These are phyloP conservation scores for Tetramorium parvispinum DNA, from an alignment of 1,140 invertebrate species.

Conservation along the genomic window DNA sequence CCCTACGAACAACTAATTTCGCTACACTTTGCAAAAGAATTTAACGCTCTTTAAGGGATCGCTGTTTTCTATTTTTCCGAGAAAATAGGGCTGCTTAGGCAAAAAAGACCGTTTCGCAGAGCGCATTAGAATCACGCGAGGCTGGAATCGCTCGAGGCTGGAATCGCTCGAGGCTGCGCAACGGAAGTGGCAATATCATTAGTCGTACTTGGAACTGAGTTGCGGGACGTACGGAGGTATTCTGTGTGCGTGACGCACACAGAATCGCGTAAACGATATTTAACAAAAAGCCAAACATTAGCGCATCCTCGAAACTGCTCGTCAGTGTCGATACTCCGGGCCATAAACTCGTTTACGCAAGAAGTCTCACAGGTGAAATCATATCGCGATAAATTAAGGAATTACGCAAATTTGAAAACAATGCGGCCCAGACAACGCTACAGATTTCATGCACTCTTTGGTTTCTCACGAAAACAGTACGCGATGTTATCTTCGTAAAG, in stretches of 20 bases:
- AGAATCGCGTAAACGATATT: neutral
- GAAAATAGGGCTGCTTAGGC: constrained; percentile 17
- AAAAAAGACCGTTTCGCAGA: constrained; percentile 29
- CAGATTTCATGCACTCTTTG: neutral
- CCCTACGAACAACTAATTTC: constrained; percentile 18
- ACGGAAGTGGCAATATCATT: constrained; percentile 38
- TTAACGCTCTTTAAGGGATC: constrained; percentile 36
- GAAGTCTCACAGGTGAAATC: neutral
- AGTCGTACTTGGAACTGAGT: constrained; percentile 42
- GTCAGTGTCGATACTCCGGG: neutral
- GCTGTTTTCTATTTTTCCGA: constrained; percentile 25
- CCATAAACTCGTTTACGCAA: neutral
- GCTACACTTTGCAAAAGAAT: neutral
- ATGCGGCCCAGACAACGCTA: neutral
- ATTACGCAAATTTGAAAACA: constrained; percentile 2
- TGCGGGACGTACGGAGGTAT: neutral
- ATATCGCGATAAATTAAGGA: neutral
- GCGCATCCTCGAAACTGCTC: constrained; percentile 15
- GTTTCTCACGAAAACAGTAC: neutral
- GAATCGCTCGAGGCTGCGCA: constrained; percentile 6
- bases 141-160: neutral
- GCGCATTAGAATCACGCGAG: constrained; percentile 49
- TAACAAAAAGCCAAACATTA: neutral
- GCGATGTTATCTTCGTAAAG: neutral
- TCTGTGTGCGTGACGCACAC: neutral